Base-by-base conservation (phyloP, 2,797 vertebrate genomes). In the Sebastiscus tertius region DNA sequence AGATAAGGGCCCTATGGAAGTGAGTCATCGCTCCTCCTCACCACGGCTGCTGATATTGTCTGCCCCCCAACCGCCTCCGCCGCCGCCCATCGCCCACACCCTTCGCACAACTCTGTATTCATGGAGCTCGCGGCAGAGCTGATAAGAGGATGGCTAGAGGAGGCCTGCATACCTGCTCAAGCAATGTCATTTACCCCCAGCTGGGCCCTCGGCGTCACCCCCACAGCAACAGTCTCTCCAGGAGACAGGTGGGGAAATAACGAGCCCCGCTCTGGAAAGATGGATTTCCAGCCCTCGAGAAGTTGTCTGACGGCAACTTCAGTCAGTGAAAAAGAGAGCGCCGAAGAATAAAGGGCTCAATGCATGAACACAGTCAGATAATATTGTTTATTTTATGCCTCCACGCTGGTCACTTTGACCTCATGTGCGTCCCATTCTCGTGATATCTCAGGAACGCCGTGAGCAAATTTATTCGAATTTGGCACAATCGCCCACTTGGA, bases 151-250 rank as follows among this genome's bases (percentile, higher is more conserved):
- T 1, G 59, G 46, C 59, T 81, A 73, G 73, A 80, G 80, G 42
- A 87, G 82, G 33, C 66, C 80, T 73, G 81, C 79, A 71, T 75
- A 68, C 60, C 72, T 68, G 75, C 77, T 81, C 83, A 71, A 76
- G 79, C 84, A 75, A 84, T 85, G 88, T 90, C 82, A 90, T 94
- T 93, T 90, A 90, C 89, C 89, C 75, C 87, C 91, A 79, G 79
- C 88, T 71, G 84, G 69, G 86, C 75, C 75, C 54, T 82, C 61
- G 20, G 82, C 58, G 16, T 69, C 89, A 54, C 67, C 62, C 62
- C 64, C 72, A 75, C 69, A 64, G 81, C 82, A 81, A 74, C 82
- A 58, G 60, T 62, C 82, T 75, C 72, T 65, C 79, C 46, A 7
- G 62, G 68, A 75, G 75, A 86, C 82, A 80, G 77, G 65, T 74